These are phyloP conservation scores for Echiichthys vipera DNA, from an alignment of 2,797 vertebrate genomes.

Conservation along the genomic window DNA sequence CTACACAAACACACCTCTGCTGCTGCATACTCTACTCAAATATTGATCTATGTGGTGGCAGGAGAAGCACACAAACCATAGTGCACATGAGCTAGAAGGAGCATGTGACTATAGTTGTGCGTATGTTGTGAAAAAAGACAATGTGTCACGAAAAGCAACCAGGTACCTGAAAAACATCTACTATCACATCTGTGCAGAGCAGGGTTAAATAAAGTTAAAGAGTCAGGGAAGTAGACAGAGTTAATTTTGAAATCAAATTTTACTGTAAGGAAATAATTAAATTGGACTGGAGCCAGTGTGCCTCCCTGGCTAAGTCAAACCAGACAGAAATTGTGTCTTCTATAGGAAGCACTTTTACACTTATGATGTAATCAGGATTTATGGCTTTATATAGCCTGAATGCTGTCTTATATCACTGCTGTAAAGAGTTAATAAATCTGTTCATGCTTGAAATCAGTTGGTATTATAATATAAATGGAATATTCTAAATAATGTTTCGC, in stretches of 20 bases:
- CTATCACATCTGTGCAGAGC: slow-evolving; percentile 10
- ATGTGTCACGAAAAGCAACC: slow-evolving; percentile 20
- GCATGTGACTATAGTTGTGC: slow-evolving; percentile 19
- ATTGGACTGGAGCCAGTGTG: slow-evolving; percentile 56
- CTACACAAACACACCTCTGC: slow-evolving; percentile 49
- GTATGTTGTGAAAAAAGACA: slow-evolving; percentile 16
- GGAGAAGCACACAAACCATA: slow-evolving; percentile 1
- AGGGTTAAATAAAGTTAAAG: slow-evolving; percentile 23
- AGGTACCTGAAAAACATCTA: slow-evolving; percentile 19
- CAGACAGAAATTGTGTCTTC: slow-evolving; percentile 29
- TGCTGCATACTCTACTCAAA: slow-evolving; percentile 62
- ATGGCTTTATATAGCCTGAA: slow-evolving; percentile 20
- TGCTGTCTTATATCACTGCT: neutral
- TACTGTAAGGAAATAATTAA: slow-evolving; percentile 62
- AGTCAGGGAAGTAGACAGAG: slow-evolving; percentile 20
- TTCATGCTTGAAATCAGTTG: slow-evolving; percentile 18
- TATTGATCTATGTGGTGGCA: slow-evolving; percentile 72
- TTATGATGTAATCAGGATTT: slow-evolving; percentile 40
- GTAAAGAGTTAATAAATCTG: slow-evolving; percentile 13
- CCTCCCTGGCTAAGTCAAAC: slow-evolving; percentile 39
- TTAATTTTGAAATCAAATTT: slow-evolving; percentile 63
- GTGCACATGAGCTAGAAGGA: slow-evolving; percentile 10
- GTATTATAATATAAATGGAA: slow-evolving; percentile 19
- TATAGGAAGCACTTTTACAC: slow-evolving; percentile 30
- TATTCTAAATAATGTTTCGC: slow-evolving; percentile 9